Evolutionary conservation across 2,797 vertebrate genomes (phyloP).

Genomic region (Sebastes hopkinsi): DNA sequence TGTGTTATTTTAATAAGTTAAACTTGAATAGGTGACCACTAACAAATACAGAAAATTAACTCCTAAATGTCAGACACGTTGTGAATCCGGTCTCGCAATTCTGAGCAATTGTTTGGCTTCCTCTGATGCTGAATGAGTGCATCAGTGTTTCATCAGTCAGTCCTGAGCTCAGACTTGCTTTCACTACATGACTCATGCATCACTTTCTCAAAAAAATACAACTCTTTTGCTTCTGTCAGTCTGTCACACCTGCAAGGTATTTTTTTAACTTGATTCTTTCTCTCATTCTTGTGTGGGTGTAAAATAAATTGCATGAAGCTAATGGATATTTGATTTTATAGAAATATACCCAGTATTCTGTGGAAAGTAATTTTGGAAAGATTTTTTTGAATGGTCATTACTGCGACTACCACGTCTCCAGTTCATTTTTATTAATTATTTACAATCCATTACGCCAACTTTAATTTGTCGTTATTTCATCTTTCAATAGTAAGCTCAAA

Average conservation of each 20-base stretch:
- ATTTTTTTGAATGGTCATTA: neutral
- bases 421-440: slow-evolving; percentile 23
- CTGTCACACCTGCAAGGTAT: neutral
- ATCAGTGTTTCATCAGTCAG: slow-evolving; percentile 14
- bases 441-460: neutral
- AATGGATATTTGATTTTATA: slow-evolving; percentile 17
- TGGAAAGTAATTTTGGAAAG: neutral
- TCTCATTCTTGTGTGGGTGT: neutral
- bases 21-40: neutral
- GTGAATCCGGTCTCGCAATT: neutral
- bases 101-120: neutral
- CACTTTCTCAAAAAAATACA: neutral
- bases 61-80: neutral
- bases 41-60: neutral
- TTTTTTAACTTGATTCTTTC: neutral
- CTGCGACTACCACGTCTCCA: neutral
- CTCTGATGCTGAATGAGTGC: neutral
- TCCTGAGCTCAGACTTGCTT: neutral
- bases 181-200: neutral
- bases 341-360: neutral
- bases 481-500: slow-evolving; percentile 13
- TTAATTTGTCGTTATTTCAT: slow-evolving; percentile 18
- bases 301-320: neutral
- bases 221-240: neutral
- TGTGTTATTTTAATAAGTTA: neutral